Percentiles rank a stretch among this genome's conserved stretches.
Conservation (phyloP, 2,888 invertebrate genomes). For the Dioctria rufipes region DNA sequence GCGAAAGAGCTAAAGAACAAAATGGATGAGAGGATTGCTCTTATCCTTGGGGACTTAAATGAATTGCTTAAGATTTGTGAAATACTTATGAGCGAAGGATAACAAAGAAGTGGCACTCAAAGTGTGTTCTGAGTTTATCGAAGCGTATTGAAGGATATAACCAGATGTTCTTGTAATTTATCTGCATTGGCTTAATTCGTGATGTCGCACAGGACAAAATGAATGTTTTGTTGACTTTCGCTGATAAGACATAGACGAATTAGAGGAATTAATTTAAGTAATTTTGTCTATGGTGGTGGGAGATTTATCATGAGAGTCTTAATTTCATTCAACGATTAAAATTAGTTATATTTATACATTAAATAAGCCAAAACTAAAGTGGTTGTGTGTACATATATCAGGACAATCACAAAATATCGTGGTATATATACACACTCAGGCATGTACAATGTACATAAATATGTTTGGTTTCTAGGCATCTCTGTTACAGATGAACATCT, state of each 20-base stretch:
- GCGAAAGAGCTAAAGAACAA: conserved; percentile 53
- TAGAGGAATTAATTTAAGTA: conserved; percentile 23
- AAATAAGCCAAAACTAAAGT: no score
- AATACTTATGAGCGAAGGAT: conserved; percentile 54
- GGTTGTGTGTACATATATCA: no score
- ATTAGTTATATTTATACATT: no score
- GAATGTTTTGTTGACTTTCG: conserved; percentile 33
- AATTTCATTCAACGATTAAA: no score
- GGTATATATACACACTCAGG: no score
- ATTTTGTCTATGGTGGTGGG: conserved; percentile 41
- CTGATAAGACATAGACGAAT: conserved; percentile 38
- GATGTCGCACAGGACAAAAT: conserved; percentile 28
- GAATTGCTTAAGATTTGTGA: conserved; percentile 57
- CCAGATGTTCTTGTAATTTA: conserved; percentile 53
- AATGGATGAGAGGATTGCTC: conserved; percentile 56
- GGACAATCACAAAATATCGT: no score
- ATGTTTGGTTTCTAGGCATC: no score
- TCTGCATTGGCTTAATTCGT: conserved; percentile 53
- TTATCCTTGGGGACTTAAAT: conserved; percentile 57
- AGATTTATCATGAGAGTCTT: not conserved
- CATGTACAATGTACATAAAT: no score
- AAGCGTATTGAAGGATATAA: conserved; percentile 50
- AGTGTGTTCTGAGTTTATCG: conserved; percentile 48
- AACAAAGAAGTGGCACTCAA: conserved; percentile 45
- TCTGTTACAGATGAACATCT: no score